Percentiles rank a stretch among this genome's conserved stretches.
These are phyloP conservation scores for Triplophysa dalaica DNA, from an alignment of 2,113 vertebrate genomes.

Conservation along the genomic window DNA sequence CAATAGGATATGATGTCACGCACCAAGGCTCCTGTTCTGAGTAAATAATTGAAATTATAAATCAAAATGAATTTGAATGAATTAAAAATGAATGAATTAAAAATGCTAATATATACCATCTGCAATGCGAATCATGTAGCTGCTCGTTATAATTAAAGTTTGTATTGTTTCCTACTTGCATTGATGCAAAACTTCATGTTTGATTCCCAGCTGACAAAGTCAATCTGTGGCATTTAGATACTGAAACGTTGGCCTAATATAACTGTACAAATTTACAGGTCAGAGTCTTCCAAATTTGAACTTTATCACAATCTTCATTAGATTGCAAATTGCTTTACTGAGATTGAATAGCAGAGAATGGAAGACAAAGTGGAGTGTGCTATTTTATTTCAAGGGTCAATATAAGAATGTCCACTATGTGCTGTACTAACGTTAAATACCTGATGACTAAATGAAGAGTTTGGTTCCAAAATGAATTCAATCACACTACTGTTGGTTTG, in stretches of 20 bases:
- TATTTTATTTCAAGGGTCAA: not conserved
- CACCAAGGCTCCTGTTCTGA: too few relatives aligned
- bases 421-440: too few relatives aligned
- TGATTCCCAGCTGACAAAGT: not conserved
- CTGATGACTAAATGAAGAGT: too few relatives aligned
- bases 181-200: not conserved
- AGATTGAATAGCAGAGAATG: not conserved
- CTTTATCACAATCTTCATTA: not conserved
- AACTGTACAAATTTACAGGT: not conserved
- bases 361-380: not conserved
- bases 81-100: constrained; percentile 4
- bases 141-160: not conserved
- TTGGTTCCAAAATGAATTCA: too few relatives aligned
- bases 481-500: too few relatives aligned
- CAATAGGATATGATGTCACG: too few relatives aligned
- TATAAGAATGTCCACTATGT: not conserved
- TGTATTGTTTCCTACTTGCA: not conserved
- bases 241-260: too few relatives aligned
- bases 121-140: not conserved
- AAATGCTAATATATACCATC: not conserved
- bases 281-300: not conserved
- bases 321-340: too few relatives aligned
- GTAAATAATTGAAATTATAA: not conserved
- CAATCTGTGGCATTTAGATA: too few relatives aligned
- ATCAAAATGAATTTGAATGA: not conserved